Evolutionary conservation across 2,113 vertebrate species (phyloP).

Genomic region (Bambusicola thoracicus): DNA sequence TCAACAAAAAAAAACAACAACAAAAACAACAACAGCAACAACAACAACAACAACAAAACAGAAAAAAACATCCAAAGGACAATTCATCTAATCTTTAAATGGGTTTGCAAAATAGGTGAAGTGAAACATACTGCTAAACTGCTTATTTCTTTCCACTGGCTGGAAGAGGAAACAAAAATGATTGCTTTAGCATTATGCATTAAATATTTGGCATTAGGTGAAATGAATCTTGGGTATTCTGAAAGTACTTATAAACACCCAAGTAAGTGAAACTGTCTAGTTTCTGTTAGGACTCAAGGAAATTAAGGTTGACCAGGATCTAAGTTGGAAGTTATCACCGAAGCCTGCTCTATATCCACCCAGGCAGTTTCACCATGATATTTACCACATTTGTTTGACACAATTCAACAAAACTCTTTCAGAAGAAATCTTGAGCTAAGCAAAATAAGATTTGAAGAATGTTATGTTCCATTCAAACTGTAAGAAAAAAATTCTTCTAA

Average conservation of each 20-base stretch:
- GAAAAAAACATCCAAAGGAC: background rate
- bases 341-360: background rate
- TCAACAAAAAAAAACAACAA: too few species aligned
- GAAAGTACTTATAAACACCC: background rate
- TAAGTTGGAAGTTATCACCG: background rate
- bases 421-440: background rate
- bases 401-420: background rate
- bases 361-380: background rate
- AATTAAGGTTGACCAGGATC: background rate
- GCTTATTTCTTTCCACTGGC: background rate
- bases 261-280: background rate
- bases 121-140: background rate
- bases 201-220: background rate
- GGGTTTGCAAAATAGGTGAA: background rate
- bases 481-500: background rate
- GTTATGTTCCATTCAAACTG: background rate
- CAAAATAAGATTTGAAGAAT: background rate
- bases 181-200: background rate
- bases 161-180: background rate
- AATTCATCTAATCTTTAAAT: background rate
- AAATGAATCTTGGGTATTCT: background rate
- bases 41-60: too few species aligned
- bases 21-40: too few species aligned
- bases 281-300: background rate
- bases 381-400: background rate